These are phyloP conservation scores for Drosophila micromelanica DNA, from an alignment of 1,140 invertebrate genomes.

Conservation along the genomic window DNA sequence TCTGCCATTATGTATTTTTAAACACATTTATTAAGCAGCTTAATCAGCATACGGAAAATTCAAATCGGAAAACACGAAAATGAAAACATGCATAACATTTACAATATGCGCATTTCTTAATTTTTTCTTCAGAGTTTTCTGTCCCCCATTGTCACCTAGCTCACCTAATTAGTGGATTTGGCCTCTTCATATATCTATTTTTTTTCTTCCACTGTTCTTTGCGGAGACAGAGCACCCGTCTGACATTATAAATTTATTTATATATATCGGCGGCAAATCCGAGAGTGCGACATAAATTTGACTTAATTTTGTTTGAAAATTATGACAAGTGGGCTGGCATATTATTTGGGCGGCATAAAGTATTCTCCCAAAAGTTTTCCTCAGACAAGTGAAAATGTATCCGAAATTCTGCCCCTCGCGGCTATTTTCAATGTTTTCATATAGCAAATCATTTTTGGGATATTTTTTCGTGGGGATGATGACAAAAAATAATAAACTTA, in stretches of 20 bases:
- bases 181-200: conserved; percentile 52
- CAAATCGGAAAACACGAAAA: conserved; percentile 49
- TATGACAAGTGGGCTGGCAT: conserved; percentile 74
- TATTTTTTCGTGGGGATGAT: conserved; percentile 37
- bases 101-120: conserved; percentile 64
- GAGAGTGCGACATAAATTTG: conserved; percentile 65
- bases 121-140: conserved; percentile 21
- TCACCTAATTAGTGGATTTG: conserved; percentile 81
- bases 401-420: neutral
- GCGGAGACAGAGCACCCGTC: neutral
- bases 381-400: conserved; percentile 47
- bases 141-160: conserved; percentile 65
- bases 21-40: conserved; percentile 58
- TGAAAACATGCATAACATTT: conserved; percentile 55
- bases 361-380: conserved; percentile 14
- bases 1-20: conserved; percentile 51
- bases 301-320: conserved; percentile 70
- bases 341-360: conserved; percentile 30
- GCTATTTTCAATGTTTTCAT: conserved; percentile 42
- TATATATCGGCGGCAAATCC: conserved; percentile 62
- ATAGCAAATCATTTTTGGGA: conserved; percentile 44
- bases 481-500: conserved; percentile 32
- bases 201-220: neutral
- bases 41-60: conserved; percentile 55
- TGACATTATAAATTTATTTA: conserved; percentile 30